Base-by-base conservation (phyloP, 2,888 invertebrate genomes). In the Orthonevra nobilis region DNA sequence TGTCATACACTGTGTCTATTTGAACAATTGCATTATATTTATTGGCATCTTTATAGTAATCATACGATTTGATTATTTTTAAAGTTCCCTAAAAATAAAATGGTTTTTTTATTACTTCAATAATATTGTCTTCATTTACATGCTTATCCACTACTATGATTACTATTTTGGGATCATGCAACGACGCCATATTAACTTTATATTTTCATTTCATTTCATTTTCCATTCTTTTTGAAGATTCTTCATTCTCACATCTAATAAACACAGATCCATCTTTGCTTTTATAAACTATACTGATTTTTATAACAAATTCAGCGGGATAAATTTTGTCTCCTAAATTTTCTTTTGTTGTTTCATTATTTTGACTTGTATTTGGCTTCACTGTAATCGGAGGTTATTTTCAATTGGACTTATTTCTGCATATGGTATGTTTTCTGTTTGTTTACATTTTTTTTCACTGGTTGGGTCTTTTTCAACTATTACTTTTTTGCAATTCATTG, bases 11-110 rank as follows among this genome's bases (percentile, higher is more conserved):
- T 19, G 9, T 50, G n/a, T 63, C 50, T 20, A 34, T 14, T 63
- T 63, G 50, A 23, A 63, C 28, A 14, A 63, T 48, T 40, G 48
- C 50, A n/a, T 63, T 63, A 7, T 63, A 40, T 2, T 32, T 36
- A 12, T 28, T 48, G 32, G 20, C 0, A 32, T 50, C 42, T 42
- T 52, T 64, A 42, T 52, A 34, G 7, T 46, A 52, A 52, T 15
- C 42, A 30, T 50, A 52, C 17, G 1, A 6, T 3, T 32, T 42
- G 4, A 42, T 14, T 20, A 32, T 10, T 10, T 58, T 58, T 14
- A 58, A 1, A 7, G 42, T 20, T 9, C 32, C 42, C 30, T 42
- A 42, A 5, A 58, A 5, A 12, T 64, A 42, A 34, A 42, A 42
- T 19, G 42, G 42, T 6, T 32, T 28, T 52, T 52, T 52, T 20